These are phyloP conservation scores for Tragelaphus buxtoni DNA, from an alignment of 2,113 vertebrate genomes.

Conservation along the genomic window DNA sequence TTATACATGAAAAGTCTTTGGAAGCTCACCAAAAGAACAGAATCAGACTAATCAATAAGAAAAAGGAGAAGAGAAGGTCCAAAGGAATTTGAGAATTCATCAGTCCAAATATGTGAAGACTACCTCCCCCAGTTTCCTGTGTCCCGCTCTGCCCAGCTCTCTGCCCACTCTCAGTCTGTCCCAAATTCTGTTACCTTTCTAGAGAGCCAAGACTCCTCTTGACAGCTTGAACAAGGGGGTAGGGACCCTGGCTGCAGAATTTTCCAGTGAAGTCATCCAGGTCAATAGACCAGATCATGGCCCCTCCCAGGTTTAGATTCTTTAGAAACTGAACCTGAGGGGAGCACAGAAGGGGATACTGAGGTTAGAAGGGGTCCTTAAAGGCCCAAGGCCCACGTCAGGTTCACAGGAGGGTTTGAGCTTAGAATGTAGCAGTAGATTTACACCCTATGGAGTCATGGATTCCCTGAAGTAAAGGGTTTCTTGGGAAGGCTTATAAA, in stretches of 20 bases:
- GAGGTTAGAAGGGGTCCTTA: not conserved
- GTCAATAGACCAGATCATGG: slow-evolving; percentile 85
- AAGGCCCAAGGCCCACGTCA: not conserved
- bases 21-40: not conserved
- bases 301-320: slow-evolving; percentile 78
- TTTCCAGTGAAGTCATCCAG: slow-evolving; percentile 84
- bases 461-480: not conserved
- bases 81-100: not conserved
- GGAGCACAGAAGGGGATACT: not conserved
- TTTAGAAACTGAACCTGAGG: slow-evolving; percentile 83
- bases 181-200: not conserved
- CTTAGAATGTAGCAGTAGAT: not conserved
- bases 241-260: slow-evolving; percentile 79
- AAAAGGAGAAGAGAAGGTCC: not conserved
- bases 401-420: not conserved
- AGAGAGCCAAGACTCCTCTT: slow-evolving; percentile 77
- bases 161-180: not conserved
- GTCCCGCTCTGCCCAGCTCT: not conserved
- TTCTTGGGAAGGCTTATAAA: not conserved
- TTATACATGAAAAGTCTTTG: not conserved
- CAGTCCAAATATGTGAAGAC: not conserved
- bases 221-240: slow-evolving; percentile 82
- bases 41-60: not conserved
- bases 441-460: not conserved
- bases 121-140: not conserved